Base-by-base conservation (phyloP, 2,113 vertebrate genomes). In the Catagonus wagneri region DNA sequence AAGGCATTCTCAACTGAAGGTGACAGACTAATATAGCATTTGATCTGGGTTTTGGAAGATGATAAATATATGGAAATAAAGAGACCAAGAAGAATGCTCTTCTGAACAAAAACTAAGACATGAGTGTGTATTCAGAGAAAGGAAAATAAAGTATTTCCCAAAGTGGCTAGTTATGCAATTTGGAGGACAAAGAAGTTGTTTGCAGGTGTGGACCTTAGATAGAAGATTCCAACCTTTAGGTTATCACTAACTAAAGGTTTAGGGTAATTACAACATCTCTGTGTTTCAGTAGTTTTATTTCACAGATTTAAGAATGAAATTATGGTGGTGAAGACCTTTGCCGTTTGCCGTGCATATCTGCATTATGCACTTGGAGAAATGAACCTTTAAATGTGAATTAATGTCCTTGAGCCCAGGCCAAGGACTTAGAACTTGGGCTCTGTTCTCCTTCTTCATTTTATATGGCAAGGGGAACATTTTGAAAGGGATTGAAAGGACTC, bases 31-130 rank as follows among this genome's bases (percentile, higher is more conserved):
- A 72, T 11, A 71, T 63, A 69, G 12, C 19, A 71, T 79, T 92
- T 81, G 36, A 63, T 66, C 34, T 44, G 10, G 16, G 6, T 14
- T 9, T 74, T 74, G 63, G 29, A 81, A 74, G 27, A 80, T 91
- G 25, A 58, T 74, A 81, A 65, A 66, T 58, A 56, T 58, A 75
- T 95, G 58, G 17, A 81, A 92, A 88, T 75, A 80, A 86, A 56
- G 20, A 39, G 7, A 54, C 20, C 27, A 65, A 61, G 29, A 56
- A 22, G 7, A 63, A 90, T 68, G 15, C 50, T 78, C 19, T n/a
- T 79, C n/a, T 63, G 5, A 63, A 44, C 11, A 79, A 56, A 71
- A 80, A 90, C 60, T 68, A 58, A 36, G 6, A 23, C 5, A 58
- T 19, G 84, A n/a, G 11, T 36, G 27, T 85, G 20, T 44, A 80